These are phyloP conservation scores for Diploscapter pachys DNA, from an alignment of 1,140 invertebrate species.

Conservation along the genomic window DNA sequence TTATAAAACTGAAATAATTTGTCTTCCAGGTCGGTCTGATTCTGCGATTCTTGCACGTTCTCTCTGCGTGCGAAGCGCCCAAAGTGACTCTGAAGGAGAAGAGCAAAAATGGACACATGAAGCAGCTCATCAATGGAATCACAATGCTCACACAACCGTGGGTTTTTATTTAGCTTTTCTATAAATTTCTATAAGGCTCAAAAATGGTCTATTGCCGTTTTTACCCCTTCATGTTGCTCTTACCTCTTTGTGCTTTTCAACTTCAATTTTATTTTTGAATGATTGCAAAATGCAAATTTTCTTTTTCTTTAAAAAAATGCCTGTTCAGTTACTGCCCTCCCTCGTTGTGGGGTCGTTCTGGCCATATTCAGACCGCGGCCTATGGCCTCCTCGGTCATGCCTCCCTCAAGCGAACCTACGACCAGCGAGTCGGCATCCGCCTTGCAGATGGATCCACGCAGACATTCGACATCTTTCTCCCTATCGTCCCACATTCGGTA, in stretches of 20 bases:
- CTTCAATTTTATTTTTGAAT: neutral
- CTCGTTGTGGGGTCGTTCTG: constrained; percentile 86
- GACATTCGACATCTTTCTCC: constrained; percentile 86
- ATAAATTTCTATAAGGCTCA: neutral
- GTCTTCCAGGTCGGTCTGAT: neutral
- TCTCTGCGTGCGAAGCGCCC: neutral
- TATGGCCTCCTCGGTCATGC: constrained; percentile 83
- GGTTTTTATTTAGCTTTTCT: constrained; percentile 2
- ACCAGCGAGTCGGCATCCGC: constrained; percentile 72
- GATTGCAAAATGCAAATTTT: neutral
- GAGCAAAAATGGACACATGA: neutral
- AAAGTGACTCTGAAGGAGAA: neutral
- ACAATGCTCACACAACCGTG: neutral
- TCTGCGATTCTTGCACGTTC: neutral
- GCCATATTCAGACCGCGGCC: constrained; percentile 84
- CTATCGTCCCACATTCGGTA: constrained; percentile 64
- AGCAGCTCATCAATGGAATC: neutral
- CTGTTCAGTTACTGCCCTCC: constrained; percentile 79
- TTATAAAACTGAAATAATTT: neutral
- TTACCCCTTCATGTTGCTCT: neutral
- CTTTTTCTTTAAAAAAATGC: neutral
- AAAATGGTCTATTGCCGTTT: neutral
- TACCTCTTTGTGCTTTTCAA: too few relatives aligned
- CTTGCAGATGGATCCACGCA: constrained; percentile 79
- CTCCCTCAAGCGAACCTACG: constrained; percentile 78